Evolutionary conservation across 2,888 invertebrate genomes (phyloP).

Genomic region (Leucophenga montana): DNA sequence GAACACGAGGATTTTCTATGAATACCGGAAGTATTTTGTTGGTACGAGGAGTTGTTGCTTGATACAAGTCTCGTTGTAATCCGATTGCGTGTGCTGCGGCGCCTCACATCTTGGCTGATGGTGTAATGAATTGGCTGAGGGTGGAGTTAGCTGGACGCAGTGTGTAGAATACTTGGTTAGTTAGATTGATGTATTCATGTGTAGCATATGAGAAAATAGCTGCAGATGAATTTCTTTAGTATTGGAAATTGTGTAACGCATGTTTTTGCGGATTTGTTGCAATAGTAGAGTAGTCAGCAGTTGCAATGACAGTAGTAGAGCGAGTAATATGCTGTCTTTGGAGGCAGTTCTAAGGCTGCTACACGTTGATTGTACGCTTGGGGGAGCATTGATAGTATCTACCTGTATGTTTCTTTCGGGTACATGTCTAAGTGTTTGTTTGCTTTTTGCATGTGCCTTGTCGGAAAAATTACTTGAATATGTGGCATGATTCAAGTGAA

Average conservation of each 20-base stretch:
- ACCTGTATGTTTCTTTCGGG: neutral
- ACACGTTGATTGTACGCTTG: conserved; percentile 22
- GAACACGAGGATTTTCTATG: conserved; percentile 73
- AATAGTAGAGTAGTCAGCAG: conserved; percentile 74
- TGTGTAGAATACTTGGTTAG: conserved; percentile 58
- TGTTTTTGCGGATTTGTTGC: conserved; percentile 76
- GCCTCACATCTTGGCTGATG: conserved; percentile 79
- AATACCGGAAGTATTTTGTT: conserved; percentile 79
- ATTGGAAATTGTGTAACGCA: conserved; percentile 78
- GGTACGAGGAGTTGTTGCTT: conserved; percentile 75
- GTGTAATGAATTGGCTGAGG: neutral
- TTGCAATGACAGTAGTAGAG: too few relatives aligned
- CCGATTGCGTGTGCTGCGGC: conserved; percentile 83
- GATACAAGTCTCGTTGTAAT: conserved; percentile 74
- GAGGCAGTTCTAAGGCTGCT: neutral
- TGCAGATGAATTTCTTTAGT: conserved; percentile 75
- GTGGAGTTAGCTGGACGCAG: conserved; percentile 75
- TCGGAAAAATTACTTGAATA: too few relatives aligned
- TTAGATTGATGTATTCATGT: neutral
- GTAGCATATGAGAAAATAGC: neutral
- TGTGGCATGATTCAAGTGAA: too few relatives aligned
- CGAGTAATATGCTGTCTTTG: conserved; percentile 1
- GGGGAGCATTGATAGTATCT: neutral
- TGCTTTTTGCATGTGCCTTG: too few relatives aligned
- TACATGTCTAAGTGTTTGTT: too few relatives aligned